These are phyloP conservation scores for Lophotis ruficrista DNA, from an alignment of 2,113 vertebrate species.

Conservation along the genomic window DNA sequence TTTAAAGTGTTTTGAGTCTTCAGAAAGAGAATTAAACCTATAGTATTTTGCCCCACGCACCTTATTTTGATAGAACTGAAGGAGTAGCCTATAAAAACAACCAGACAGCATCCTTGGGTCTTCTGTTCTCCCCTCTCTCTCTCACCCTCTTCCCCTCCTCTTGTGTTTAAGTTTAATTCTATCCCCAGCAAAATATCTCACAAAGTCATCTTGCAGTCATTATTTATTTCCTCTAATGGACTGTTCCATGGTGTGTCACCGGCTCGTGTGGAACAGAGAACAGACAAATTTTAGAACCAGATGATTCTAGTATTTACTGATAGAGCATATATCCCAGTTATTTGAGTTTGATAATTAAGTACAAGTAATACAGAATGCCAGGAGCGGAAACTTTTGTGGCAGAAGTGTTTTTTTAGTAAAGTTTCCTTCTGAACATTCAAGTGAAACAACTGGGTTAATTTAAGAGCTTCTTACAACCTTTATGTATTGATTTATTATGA, in stretches of 20 bases:
- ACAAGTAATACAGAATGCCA: background rate
- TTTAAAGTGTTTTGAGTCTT: background rate
- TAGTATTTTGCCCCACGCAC: background rate
- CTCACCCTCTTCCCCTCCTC: background rate
- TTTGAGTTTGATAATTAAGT: background rate
- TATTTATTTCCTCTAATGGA: background rate
- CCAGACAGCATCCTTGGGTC: background rate
- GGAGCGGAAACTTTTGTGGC: conserved; percentile 11
- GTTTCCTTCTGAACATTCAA: background rate
- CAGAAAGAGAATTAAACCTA: background rate
- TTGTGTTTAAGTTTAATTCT: background rate
- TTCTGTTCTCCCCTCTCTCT: background rate
- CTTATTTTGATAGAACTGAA: background rate
- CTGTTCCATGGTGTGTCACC: background rate
- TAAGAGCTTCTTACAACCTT: conserved; percentile 13
- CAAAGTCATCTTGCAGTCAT: background rate
- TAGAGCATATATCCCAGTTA: background rate
- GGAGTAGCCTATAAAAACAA: background rate
- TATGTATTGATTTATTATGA: conserved; percentile 33
- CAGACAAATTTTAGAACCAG: background rate
- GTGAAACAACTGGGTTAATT: conserved; percentile 5
- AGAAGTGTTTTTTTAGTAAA: background rate
- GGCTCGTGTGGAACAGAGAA: background rate
- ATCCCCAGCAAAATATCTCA: background rate
- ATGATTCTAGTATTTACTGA: background rate